Percentiles rank a stretch among this genome's conserved stretches.
Conservation (phyloP, 1,140 invertebrate genomes). For the Drosophila mojavensis region DNA sequence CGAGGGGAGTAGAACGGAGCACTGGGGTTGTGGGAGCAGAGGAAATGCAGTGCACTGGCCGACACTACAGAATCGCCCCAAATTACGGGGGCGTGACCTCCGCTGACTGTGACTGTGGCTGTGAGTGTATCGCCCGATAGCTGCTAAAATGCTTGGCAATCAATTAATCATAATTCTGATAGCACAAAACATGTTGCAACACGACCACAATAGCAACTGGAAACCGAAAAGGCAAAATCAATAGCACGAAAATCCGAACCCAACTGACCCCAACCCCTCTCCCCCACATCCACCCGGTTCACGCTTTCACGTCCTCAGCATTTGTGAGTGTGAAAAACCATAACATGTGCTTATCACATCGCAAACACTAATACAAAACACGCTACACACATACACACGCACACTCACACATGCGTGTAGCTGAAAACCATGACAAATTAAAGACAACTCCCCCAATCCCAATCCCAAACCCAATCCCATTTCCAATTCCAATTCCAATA, state of each 20-base stretch:
- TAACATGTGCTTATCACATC: conserved; percentile 79
- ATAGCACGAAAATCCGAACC: conserved; percentile 57
- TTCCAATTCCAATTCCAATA: conserved; percentile 15
- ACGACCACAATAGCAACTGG: conserved; percentile 60
- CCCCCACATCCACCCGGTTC: conserved; percentile 13
- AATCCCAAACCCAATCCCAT: conserved; percentile 11
- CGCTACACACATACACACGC: conserved; percentile 1
- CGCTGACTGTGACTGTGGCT: background rate
- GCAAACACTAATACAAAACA: conserved; percentile 41
- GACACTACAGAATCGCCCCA: conserved; percentile 40
- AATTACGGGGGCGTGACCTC: conserved; percentile 64
- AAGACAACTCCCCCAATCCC: conserved; percentile 46
- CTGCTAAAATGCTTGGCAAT: conserved; percentile 56
- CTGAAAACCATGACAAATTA: conserved; percentile 79
- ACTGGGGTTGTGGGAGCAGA: conserved; percentile 1
- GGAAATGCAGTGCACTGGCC: conserved; percentile 44
- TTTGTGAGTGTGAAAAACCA: conserved; percentile 69
- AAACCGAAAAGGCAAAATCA: conserved; percentile 56
- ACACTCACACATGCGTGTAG: conserved; percentile 41
- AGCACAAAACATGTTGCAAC: conserved; percentile 69
- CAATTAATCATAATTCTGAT: conserved; percentile 79
- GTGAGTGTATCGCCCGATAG: background rate
- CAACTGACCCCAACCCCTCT: conserved; percentile 14
- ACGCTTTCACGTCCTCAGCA: background rate
- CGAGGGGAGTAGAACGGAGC: background rate